Evolutionary conservation across 1,140 invertebrate species (phyloP), one percentile per base, ranked within the genome.

Genomic region (Sycobia sp.): DNA sequence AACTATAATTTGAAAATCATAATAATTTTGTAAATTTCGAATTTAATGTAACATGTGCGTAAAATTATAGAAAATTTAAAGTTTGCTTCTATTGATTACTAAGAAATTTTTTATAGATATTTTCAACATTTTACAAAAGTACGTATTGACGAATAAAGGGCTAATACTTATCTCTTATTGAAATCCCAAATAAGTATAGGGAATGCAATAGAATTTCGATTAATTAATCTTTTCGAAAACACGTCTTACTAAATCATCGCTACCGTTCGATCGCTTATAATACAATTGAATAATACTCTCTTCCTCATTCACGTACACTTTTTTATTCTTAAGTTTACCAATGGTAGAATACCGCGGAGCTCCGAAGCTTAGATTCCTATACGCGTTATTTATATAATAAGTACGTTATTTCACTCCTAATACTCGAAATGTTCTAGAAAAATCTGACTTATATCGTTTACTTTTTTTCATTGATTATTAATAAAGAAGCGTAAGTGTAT

Each of bases 391-490:
- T n/a, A n/a, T n/a, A n/a, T n/a, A n/a, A n/a, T n/a, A n/a, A n/a
- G n/a, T 57, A 59, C 25, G 18, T 60, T 43, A 51, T 44, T 34
- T 39, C 46, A 46, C 36, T 50, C 25, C 57, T 60, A 60, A 60
- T 32, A 60, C 47, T 60, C 38, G 57, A 60, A 60, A 60, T 51
- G 25, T 60, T 13, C 57, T 60, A 60, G 47, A 60, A 51, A 60
- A 60, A 60, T 14, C 56, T 59, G 47, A 36, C 25, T 32, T 29
- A 51, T 41, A 43, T 51, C 27, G 2, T 60, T 60, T 60, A 60
- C 14, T n/a, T n/a, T n/a, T n/a, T n/a, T n/a, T 49, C 36, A 51
- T 34, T 43, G 3, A 49, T 32, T 61, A 53, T 44, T 61, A 43
- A 60, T 61, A 61, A 61, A 61, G 38, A 61, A 46, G 58, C 49